These are phyloP conservation scores for Drosophila tsacasi DNA, from an alignment of 1,140 invertebrate species.

Conservation along the genomic window DNA sequence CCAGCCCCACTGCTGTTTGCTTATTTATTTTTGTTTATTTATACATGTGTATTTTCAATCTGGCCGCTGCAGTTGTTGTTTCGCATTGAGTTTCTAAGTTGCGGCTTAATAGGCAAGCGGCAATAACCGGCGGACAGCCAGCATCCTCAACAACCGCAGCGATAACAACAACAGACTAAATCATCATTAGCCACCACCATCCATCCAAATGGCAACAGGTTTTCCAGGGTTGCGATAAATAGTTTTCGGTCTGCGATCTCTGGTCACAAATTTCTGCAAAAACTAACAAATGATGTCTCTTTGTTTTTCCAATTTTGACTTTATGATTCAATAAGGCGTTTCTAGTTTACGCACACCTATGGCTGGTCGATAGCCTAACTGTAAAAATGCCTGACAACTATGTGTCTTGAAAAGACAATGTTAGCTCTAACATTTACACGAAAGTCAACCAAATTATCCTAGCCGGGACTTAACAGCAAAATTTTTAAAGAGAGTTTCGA, in stretches of 20 bases:
- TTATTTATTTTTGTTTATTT: constrained; percentile 68
- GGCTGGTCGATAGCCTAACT: background rate
- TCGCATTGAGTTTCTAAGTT: constrained; percentile 59
- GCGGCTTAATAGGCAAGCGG: constrained; percentile 60
- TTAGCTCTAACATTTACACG: too few relatives aligned
- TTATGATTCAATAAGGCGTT: background rate
- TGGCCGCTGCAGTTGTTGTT: constrained; percentile 41
- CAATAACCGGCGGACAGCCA: constrained; percentile 36
- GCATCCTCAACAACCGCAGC: constrained; percentile 38
- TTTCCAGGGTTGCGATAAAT: constrained; percentile 33
- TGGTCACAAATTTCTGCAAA: constrained; percentile 6
- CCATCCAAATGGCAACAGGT: constrained; percentile 54
- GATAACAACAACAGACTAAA: constrained; percentile 50
- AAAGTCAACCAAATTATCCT: too few relatives aligned
- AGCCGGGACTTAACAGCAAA: too few relatives aligned
- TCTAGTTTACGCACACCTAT: too few relatives aligned
- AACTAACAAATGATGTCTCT: background rate
- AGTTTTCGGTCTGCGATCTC: constrained; percentile 9
- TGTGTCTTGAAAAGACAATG: too few relatives aligned
- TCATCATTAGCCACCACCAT: constrained; percentile 56
- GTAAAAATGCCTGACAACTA: background rate
- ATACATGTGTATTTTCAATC: constrained; percentile 68
- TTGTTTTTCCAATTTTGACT: background rate
- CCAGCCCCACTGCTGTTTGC: constrained; percentile 43
- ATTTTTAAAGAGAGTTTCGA: too few relatives aligned